Evolutionary conservation across 2,888 invertebrate species (phyloP).

Genomic region (Cryptus armator): DNA sequence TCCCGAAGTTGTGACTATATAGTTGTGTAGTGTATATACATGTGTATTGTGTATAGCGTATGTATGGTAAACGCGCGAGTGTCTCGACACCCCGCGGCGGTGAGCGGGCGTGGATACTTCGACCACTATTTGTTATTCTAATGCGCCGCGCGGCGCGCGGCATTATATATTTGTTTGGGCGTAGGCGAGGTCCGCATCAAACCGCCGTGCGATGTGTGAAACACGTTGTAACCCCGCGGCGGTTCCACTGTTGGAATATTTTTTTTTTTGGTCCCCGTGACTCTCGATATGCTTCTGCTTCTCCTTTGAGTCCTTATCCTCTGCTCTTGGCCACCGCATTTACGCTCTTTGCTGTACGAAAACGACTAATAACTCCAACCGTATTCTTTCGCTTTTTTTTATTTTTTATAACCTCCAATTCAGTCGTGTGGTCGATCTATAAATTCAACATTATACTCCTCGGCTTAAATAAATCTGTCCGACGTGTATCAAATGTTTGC

Average conservation of each 20-base stretch:
- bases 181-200: conserved; percentile 73
- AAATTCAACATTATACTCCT: conserved; percentile 4
- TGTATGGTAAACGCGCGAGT: conserved; percentile 60
- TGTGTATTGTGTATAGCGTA: conserved; percentile 1
- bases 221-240: conserved; percentile 81
- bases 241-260: conserved; percentile 79
- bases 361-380: conserved; percentile 51
- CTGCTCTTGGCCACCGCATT: conserved; percentile 59
- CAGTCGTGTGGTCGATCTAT: conserved; percentile 1
- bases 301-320: conserved; percentile 43
- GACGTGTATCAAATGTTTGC: neutral
- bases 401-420: conserved; percentile 27
- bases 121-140: conserved; percentile 84
- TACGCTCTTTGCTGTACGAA: conserved; percentile 56
- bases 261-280: neutral
- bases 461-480: neutral
- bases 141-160: conserved; percentile 75
- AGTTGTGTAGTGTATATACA: conserved; percentile 24
- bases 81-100: conserved; percentile 79
- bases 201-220: conserved; percentile 80
- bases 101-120: conserved; percentile 81
- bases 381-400: neutral
- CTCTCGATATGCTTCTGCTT: conserved; percentile 28
- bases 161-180: conserved; percentile 81
- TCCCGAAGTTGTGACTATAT: neutral